Conservation (phyloP, 2,113 vertebrate genomes). For the Morphnarchus princeps region DNA sequence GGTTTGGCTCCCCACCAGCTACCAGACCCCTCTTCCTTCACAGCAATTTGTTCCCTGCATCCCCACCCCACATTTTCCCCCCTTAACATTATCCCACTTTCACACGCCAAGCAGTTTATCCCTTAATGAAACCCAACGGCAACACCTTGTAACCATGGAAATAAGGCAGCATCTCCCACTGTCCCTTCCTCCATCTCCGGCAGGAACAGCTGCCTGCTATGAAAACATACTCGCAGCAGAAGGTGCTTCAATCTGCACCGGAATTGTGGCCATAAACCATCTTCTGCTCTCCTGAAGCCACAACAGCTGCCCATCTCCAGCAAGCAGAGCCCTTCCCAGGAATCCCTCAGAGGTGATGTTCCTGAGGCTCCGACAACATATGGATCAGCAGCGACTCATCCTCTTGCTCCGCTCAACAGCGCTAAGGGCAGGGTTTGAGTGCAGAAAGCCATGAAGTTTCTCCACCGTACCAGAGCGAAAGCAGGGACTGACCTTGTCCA, state of each 20-base stretch:
- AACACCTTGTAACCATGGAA: not conserved
- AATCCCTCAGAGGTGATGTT: not conserved
- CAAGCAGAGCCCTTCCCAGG: not conserved
- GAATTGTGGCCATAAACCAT: accelerated
- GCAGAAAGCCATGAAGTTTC: not conserved
- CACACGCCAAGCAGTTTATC: accelerated
- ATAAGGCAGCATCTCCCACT: not conserved
- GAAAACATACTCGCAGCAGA: accelerated
- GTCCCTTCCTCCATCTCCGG: accelerated
- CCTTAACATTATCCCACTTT: not conserved
- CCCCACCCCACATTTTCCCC: not conserved
- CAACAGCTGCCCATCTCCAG: not conserved
- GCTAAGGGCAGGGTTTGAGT: accelerated
- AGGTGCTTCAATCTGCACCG: not conserved
- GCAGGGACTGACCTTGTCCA: not conserved
- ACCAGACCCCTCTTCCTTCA: not conserved
- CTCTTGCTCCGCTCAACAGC: accelerated
- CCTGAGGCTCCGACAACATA: accelerated
- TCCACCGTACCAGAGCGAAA: accelerated
- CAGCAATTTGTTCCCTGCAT: too few species aligned
- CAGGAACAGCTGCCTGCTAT: not conserved
- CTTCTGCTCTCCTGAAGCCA: not conserved
- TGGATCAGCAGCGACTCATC: accelerated
- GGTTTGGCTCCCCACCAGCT: not conserved
- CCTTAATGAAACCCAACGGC: not conserved